These are phyloP conservation scores for Neostethus bicornis DNA, from an alignment of 2,797 vertebrate species.

Conservation along the genomic window DNA sequence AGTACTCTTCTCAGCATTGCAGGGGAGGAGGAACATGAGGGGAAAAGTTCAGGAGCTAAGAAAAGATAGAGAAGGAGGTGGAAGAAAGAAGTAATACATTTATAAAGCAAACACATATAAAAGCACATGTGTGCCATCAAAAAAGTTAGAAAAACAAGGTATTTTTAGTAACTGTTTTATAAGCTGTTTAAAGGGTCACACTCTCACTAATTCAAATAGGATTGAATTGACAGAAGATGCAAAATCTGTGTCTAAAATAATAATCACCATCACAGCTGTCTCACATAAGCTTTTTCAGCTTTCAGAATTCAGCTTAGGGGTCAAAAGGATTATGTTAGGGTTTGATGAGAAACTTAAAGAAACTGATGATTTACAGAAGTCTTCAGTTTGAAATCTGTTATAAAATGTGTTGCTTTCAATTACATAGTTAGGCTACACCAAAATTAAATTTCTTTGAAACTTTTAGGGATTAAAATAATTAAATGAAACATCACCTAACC, in stretches of 20 bases:
- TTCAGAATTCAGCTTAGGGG: neutral
- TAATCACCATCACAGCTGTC: neutral
- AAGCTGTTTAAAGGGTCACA: neutral
- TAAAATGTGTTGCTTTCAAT: no score
- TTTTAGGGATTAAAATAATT: no score
- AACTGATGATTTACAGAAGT: no score
- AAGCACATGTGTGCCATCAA: neutral
- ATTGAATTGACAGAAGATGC: neutral
- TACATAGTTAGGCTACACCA: no score
- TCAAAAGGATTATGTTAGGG: neutral
- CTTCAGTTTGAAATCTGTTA: no score
- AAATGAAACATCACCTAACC: no score
- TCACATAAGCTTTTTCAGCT: neutral
- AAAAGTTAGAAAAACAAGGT: neutral
- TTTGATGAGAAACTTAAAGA: no score
- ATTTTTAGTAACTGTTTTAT: neutral
- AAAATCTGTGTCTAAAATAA: neutral
- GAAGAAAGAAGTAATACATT: conserved; percentile 3
- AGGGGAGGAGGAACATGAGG: conserved; percentile 13
- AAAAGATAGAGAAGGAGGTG: conserved; percentile 15
- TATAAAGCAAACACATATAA: neutral
- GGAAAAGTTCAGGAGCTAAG: conserved; percentile 22
- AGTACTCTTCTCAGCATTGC: conserved; percentile 10
- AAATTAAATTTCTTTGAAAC: no score
- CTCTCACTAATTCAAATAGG: neutral